Base-by-base conservation (phyloP, 2,113 vertebrate species). In the Melanerpes formicivorus region DNA sequence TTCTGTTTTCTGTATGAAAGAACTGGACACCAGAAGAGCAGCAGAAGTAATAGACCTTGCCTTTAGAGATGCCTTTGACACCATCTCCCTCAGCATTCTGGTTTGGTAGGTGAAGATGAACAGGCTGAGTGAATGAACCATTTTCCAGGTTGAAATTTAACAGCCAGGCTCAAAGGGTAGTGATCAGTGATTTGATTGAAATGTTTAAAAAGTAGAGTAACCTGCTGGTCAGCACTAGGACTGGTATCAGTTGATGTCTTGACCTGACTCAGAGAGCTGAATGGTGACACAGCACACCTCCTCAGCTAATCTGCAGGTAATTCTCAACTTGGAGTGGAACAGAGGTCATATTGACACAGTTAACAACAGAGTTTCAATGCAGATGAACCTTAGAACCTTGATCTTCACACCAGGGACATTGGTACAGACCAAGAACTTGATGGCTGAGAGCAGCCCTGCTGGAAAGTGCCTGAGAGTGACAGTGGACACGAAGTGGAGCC, bases 391-490 rank as follows among this genome's bases (percentile, higher is more conserved):
- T 60, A 55, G 86, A 75, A 85, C 21, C 60, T 0, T 0, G 0
- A 25, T 62, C 18, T 42, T 75, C 0, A 0, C 58, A 48, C 42
- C 75, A 73, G 34, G 42, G 48, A 66, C 11, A 5, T 22, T 14
- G 44, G 76, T 27, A 48, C 17, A 62, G 60, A 73, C 12, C n/a
- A 62, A 60, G 32, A 88, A 79, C n/a, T 67, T 32, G 18, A 44
- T 90, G 71, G 72, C 32, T 75, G 67, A 85, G 50, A 77, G 64
- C 14, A 62, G 55, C 11, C 27, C 30, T 8, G 19, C 30, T 80
- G 73, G 30, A 77, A 73, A 18, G 42, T 52, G 30, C 16, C 40
- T 70, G 21, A 11, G 52, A 65, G 29, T 42, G 70, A n/a, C 0
- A 0, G 21, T 6, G 37, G 52, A 18, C 62, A 52, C 70, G 78